Base-by-base conservation (phyloP, 2,113 vertebrate species). In the Lutjanus erythropterus region DNA sequence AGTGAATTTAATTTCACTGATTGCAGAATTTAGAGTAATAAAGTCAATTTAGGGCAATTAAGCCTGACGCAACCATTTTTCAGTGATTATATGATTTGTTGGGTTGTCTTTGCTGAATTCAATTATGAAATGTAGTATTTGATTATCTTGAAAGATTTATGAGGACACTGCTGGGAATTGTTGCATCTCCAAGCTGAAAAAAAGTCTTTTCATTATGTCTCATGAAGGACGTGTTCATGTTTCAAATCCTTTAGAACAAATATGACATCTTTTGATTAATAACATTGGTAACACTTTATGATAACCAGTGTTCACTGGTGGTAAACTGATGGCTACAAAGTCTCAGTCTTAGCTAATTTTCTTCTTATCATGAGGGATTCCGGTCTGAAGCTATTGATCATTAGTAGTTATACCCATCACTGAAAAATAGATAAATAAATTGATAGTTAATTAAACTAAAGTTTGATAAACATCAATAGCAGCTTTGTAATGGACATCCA, bases 1-100 rank as follows among this genome's bases (percentile, higher is more conserved):
- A 76, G 25, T 75, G 39, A 87, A 78, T 88, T 86, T 81, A 37
- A 86, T 88, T 89, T 80, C 58, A 76, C 37, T 50, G 52, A 74
- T 83, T 31, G 55, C 55, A 47, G 49, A 77, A 71, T 86, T 79
- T 59, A 39, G 27, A 76, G 37, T 66, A 80, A 78, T 83, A 71
- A 85, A 78, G 58, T 64, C 29, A 80, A 78, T 66, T 84, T 61
- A 42, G 35, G 29, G 53, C 47, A 61, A 49, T 86, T 83, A 82
- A 56, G 44, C 37, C 33, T 67, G 49, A 74, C 81, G 61, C 46
- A 53, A 46, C 53, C 31, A 76, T 88, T 83, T 85, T 80, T 89
- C 50, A 59, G 33, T n/a, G 18, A 55, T 29, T 49, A 42, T 61
- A 33, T 73, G 65, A 91, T 89, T 84, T 83, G 66, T 73, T 68